These are phyloP conservation scores for Formicarius rufipectus DNA, from an alignment of 2,113 vertebrate species.

Conservation along the genomic window DNA sequence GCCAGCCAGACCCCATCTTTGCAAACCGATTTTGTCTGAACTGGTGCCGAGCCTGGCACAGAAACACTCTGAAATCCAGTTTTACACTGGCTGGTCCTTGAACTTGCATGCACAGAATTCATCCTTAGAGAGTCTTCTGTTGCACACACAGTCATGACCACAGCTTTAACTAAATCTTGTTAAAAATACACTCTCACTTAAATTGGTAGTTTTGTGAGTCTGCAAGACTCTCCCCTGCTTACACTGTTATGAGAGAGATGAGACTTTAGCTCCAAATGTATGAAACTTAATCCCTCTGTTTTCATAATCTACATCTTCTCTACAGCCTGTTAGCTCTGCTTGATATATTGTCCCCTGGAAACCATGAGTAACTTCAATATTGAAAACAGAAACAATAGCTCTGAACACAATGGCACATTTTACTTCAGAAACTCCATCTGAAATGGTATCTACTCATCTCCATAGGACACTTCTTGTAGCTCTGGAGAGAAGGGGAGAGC, in stretches of 20 bases:
- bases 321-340: constrained; percentile 41
- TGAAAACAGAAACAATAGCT: constrained; percentile 65
- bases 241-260: background rate
- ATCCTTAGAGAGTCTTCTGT: background rate
- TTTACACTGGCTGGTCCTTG: background rate
- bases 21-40: background rate
- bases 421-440: constrained; percentile 20
- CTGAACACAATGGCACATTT: constrained; percentile 28
- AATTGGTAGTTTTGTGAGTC: background rate
- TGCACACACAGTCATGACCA: background rate
- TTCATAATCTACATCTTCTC: constrained; percentile 52
- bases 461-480: background rate
- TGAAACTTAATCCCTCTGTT: constrained; percentile 59
- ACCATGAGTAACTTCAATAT: constrained; percentile 45
- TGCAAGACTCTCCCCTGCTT: background rate
- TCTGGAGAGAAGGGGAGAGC: background rate
- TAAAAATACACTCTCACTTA: background rate
- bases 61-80: background rate
- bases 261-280: background rate
- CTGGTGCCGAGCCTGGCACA: background rate
- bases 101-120: background rate
- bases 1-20: background rate
- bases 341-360: constrained; percentile 55
- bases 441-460: constrained; percentile 49
- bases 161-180: background rate